These are phyloP conservation scores for Falco biarmicus DNA, from an alignment of 2,797 vertebrate genomes.

Conservation along the genomic window DNA sequence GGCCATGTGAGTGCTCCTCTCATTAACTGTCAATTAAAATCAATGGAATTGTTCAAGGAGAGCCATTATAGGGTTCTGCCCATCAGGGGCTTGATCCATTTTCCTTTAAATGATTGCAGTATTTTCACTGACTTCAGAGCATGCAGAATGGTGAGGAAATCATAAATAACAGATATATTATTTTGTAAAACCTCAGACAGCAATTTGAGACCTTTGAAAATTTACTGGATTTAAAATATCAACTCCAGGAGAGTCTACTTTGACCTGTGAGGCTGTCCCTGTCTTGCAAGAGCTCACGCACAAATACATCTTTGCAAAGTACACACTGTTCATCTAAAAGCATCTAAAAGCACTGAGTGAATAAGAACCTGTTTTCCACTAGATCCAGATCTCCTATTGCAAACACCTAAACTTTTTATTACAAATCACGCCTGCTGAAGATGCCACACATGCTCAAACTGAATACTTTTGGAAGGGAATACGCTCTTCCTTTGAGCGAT, in stretches of 20 bases:
- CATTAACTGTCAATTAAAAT: conserved; percentile 50
- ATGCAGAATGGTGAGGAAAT: background rate
- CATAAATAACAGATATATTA: background rate
- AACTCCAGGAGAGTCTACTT: background rate
- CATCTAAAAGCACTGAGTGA: background rate
- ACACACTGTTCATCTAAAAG: background rate
- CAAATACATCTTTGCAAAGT: background rate
- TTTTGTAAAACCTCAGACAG: background rate
- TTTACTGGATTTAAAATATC: background rate
- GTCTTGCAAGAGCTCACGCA: background rate
- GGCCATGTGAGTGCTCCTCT: background rate
- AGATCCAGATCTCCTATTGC: background rate
- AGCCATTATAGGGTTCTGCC: background rate
- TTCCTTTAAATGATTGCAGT: conserved; percentile 4
- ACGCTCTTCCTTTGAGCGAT: background rate
- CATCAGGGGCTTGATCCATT: conserved; percentile 22
- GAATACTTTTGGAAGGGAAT: background rate
- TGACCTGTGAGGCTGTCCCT: background rate
- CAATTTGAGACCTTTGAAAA: background rate
- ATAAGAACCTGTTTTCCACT: background rate
- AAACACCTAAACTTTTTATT: background rate
- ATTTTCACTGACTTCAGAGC: conserved; percentile 8
- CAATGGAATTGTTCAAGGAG: conserved; percentile 1
- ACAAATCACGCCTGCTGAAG: background rate
- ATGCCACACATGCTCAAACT: background rate